phyloP scores from a whole-genome alignment of 2,797 vertebrate genomes.

The Halcyon chelicuti region DNA sequence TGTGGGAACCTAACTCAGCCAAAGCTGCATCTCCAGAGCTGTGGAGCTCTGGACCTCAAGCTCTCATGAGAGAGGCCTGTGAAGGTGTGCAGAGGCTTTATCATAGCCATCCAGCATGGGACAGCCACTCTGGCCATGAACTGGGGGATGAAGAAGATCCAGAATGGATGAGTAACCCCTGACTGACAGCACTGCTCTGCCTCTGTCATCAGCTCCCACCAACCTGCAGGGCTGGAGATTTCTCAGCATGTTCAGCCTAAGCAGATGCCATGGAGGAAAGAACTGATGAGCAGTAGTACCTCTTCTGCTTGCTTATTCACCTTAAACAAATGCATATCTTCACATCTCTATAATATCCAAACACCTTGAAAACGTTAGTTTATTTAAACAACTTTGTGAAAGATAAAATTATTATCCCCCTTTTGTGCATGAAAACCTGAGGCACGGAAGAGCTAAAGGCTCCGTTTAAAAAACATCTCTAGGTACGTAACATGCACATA shows the following conservation, averaged over 20 bases:
- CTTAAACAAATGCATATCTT: neutral
- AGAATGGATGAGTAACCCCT: neutral
- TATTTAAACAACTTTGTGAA: neutral
- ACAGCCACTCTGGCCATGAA: neutral
- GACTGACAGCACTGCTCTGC: neutral
- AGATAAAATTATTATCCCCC: neutral
- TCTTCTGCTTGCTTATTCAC: neutral
- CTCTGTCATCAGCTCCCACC: neutral
- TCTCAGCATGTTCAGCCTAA: neutral
- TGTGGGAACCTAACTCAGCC: neutral
- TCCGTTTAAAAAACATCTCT: neutral
- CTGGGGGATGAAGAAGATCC: neutral
- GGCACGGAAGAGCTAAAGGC: neutral
- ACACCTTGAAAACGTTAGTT: neutral
- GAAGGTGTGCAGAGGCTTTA: neutral
- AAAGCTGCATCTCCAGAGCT: neutral
- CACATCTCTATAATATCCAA: neutral
- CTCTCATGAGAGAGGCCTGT: neutral
- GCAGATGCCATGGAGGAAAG: neutral
- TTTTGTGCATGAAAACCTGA: neutral
- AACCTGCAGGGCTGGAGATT: neutral
- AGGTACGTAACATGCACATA: neutral
- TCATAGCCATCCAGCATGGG: neutral
- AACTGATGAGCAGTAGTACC: neutral
- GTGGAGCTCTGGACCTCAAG: neutral